Evolutionary conservation across 2,888 invertebrate species (phyloP).

Genomic region (Rhorus exstirpatorius): DNA sequence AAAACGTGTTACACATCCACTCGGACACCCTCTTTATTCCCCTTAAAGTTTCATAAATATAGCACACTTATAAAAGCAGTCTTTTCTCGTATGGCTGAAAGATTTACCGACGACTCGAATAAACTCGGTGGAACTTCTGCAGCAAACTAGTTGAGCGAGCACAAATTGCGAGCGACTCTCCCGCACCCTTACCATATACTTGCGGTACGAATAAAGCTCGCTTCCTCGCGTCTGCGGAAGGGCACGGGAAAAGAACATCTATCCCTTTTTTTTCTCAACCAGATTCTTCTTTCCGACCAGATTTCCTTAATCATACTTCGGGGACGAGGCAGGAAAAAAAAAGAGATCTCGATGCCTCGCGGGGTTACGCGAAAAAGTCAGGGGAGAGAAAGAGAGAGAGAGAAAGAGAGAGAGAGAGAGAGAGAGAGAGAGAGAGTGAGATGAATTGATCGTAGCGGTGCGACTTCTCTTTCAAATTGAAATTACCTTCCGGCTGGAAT

Average conservation of each 20-base stretch:
- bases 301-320: slow-evolving; percentile 70
- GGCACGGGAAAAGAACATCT: slow-evolving; percentile 63
- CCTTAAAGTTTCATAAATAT: slow-evolving; percentile 24
- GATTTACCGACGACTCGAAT: slow-evolving; percentile 73
- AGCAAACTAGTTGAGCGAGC: slow-evolving; percentile 77
- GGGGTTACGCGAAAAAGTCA: slow-evolving; percentile 48
- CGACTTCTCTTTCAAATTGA: slow-evolving; percentile 71
- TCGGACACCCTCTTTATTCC: background rate
- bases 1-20: slow-evolving; percentile 32
- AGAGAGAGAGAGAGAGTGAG: too few relatives aligned
- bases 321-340: slow-evolving; percentile 26
- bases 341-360: slow-evolving; percentile 21
- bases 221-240: slow-evolving; percentile 68
- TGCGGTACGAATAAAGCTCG: slow-evolving; percentile 75
- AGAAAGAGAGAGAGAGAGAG: too few relatives aligned
- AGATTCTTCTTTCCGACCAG: slow-evolving; percentile 62
- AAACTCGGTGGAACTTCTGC: slow-evolving; percentile 78
- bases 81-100: slow-evolving; percentile 38
- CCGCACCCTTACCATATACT: slow-evolving; percentile 20
- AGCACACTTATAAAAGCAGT: slow-evolving; percentile 34
- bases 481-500: slow-evolving; percentile 69
- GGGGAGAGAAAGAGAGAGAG: too few relatives aligned
- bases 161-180: slow-evolving; percentile 75
- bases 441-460: slow-evolving; percentile 69
- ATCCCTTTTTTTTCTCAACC: slow-evolving; percentile 33